Conservation (phyloP, 2,797 vertebrate species). For the Harpia harpyja region DNA sequence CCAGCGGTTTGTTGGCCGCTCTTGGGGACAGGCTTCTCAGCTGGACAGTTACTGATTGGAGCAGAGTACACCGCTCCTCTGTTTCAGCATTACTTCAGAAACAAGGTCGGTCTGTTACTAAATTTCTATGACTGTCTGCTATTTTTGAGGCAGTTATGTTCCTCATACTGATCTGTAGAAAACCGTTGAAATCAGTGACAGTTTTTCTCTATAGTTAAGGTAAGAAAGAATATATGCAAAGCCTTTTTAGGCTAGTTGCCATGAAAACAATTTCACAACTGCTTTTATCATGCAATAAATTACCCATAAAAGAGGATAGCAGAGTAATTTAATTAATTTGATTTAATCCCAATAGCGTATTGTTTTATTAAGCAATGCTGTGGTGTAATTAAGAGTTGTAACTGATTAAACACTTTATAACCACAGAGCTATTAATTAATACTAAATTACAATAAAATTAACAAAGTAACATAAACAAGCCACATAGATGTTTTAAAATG, state of each 20-base stretch:
- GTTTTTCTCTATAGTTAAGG: neutral
- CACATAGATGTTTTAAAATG: neutral
- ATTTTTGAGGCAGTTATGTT: neutral
- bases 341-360: neutral
- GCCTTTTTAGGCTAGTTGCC: neutral
- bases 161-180: neutral
- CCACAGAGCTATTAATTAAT: slow-evolving; percentile 30
- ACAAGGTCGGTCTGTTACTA: neutral
- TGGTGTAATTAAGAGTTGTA: slow-evolving; percentile 20
- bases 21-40: accelerated
- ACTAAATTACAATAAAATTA: slow-evolving; percentile 40
- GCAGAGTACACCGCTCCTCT: accelerated
- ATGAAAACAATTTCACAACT: neutral
- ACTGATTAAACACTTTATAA: slow-evolving; percentile 11
- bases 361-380: slow-evolving; percentile 38
- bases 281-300: neutral
- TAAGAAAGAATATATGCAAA: neutral
- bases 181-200: neutral
- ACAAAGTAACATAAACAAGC: neutral
- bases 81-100: neutral
- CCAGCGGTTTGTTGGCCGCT: accelerated
- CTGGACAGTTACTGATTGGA: neutral
- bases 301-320: neutral
- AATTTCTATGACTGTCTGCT: neutral
- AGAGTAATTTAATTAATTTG: slow-evolving; percentile 27